Evolutionary conservation across 2,113 vertebrate genomes (phyloP), one percentile per base, ranked within the genome.

Genomic region (Epinephelus cyanopodus): DNA sequence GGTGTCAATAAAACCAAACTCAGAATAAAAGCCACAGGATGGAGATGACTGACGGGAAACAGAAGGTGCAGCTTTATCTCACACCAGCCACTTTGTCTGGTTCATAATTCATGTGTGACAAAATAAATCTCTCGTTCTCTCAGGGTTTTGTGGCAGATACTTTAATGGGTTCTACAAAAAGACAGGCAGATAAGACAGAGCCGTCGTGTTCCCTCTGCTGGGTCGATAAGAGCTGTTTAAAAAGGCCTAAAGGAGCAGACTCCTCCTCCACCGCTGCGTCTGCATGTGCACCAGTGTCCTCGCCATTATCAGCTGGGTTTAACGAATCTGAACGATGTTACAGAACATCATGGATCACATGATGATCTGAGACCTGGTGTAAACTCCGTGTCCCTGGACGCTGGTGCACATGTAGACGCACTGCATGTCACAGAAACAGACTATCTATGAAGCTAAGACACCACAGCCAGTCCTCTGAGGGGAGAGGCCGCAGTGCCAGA

Each of bases 81-180:
- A 23, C 19, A 64, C 5, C 11, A 50, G 6, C 11, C 21, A 5
- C 3, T 58, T 33, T 47, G 4, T 60, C 21, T 29, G 13, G 2
- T 58, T 33, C 37, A 33, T 37, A 15, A 65, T 54, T 37, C 1
- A 12, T 66, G 56, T 37, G 25, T 47, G 39, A 58, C 29, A 33
- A 87, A 87, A 39, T 23, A 25, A 37, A 48, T 56, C 45, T 85
- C 57, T 70, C 48, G 47, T 42, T 45, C 11, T 45, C 33, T n/a
- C 64, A 5, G 56, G n/a, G 45, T 76, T 83, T 82, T 42, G 71
- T 87, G 52, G 70, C 52, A 89, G 75, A 79, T 18, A 53, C 37
- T 89, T 91, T 90, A 93, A 88, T 93, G 25, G 61, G 63, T 81
- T 90, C 63, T 83, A 83, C 15, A 79, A 88, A 92, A 86, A 73